A percentile compares a stretch with the other conserved stretches of the same genome.
phyloP scores from a whole-genome alignment of 1,140 invertebrate genomes.

The Zaprionus lachaisei region DNA sequence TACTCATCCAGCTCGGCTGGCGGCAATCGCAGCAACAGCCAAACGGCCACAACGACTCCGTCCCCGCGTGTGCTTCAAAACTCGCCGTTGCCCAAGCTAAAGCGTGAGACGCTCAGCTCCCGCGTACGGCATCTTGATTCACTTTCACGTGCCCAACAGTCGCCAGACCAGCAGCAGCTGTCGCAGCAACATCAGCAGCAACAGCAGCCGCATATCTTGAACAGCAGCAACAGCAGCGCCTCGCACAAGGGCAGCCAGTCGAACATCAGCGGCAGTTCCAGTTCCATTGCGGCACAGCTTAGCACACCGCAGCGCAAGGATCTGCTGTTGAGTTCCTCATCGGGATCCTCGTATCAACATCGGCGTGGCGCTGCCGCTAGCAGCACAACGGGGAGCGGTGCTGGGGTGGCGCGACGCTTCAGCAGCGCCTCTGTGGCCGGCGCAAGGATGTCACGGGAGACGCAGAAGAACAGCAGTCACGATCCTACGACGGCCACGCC shows the following conservation, averaged over 20 bases:
- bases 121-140: slow-evolving; percentile 86
- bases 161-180: slow-evolving; percentile 52
- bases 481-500: slow-evolving; percentile 82
- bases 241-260: slow-evolving; percentile 21
- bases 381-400: slow-evolving; percentile 27
- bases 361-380: slow-evolving; percentile 34
- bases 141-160: slow-evolving; percentile 79
- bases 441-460: slow-evolving; percentile 51
- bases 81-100: slow-evolving; percentile 85
- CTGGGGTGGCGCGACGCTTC: slow-evolving; percentile 63
- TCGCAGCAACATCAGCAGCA: slow-evolving; percentile 31
- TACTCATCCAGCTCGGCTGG: slow-evolving; percentile 67
- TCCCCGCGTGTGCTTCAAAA: slow-evolving; percentile 82
- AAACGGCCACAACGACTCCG: slow-evolving; percentile 80
- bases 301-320: slow-evolving; percentile 76
- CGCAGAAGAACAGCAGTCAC: slow-evolving; percentile 75
- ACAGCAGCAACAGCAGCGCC: slow-evolving; percentile 29
- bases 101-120: slow-evolving; percentile 87
- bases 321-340: slow-evolving; percentile 60
- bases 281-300: slow-evolving; percentile 73
- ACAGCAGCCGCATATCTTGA: slow-evolving; percentile 25
- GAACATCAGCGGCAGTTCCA: slow-evolving; percentile 48
- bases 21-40: slow-evolving; percentile 62
- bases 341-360: slow-evolving; percentile 41
- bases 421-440: slow-evolving; percentile 72